These are phyloP conservation scores for Archilochus colubris DNA, from an alignment of 2,113 vertebrate genomes.

Conservation along the genomic window DNA sequence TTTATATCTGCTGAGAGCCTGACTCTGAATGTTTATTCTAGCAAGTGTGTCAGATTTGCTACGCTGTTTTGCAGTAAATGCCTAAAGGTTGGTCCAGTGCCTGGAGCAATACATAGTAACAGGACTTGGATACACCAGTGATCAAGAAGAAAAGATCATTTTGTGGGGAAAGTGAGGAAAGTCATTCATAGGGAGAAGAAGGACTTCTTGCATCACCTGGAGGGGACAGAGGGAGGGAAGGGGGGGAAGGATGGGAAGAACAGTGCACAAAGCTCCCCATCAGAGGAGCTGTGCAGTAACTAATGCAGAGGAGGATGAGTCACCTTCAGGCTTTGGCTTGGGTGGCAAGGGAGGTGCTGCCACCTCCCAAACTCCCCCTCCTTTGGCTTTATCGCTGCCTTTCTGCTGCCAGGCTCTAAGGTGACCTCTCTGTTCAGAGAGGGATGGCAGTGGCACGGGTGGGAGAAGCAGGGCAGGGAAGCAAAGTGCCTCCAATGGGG, in stretches of 20 bases:
- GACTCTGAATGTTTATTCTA: neutral
- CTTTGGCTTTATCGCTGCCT: neutral
- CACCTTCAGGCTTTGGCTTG: conserved; percentile 32
- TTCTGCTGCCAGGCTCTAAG: neutral
- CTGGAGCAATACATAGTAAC: neutral
- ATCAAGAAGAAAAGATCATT: neutral
- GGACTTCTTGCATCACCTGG: neutral
- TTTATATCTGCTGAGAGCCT: neutral
- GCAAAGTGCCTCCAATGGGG: neutral
- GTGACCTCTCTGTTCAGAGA: neutral
- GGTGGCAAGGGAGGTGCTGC: neutral
- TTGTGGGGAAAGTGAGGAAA: neutral
- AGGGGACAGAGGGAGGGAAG: neutral
- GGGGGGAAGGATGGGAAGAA: neutral
- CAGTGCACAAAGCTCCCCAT: rapidly evolving
- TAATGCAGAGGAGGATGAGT: conserved; percentile 47
- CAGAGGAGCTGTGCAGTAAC: neutral
- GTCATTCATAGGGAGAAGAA: neutral
- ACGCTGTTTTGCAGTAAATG: neutral
- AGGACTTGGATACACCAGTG: neutral
- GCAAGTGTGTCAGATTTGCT: neutral
- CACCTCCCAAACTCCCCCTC: neutral
- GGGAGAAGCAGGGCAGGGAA: neutral
- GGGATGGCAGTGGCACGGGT: neutral
- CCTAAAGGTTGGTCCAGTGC: rapidly evolving